Conservation (phyloP, 2,888 invertebrate genomes). For the Deilephila porcellus region DNA sequence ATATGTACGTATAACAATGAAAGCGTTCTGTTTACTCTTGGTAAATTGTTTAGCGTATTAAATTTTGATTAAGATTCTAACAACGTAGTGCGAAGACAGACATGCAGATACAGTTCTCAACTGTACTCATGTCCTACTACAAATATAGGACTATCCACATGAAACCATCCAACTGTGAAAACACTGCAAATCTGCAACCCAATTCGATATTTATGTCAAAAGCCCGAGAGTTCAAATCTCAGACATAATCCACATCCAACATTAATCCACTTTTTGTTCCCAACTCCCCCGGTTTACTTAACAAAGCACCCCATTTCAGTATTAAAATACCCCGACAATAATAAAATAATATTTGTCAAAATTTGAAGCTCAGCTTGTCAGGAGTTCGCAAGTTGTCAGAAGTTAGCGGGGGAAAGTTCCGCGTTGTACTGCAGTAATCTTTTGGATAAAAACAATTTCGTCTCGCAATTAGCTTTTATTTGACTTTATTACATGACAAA, state of each 20-base stretch:
- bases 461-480: constrained; percentile 17
- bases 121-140: too few relatives aligned
- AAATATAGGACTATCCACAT: too few relatives aligned
- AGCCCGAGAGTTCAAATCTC: not conserved
- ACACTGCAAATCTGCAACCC: too few relatives aligned
- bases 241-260: constrained; percentile 5
- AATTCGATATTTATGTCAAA: not conserved
- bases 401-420: not conserved
- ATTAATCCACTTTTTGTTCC: constrained; percentile 16
- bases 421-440: constrained; percentile 14
- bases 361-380: constrained; percentile 26
- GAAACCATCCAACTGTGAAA: too few relatives aligned
- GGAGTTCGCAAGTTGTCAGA: constrained; percentile 15
- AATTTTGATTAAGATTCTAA: too few relatives aligned
- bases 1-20: too few relatives aligned
- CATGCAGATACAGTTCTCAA: too few relatives aligned
- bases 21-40: too few relatives aligned
- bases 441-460: constrained; percentile 19
- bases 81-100: too few relatives aligned
- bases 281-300: not conserved
- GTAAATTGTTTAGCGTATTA: too few relatives aligned
- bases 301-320: not conserved
- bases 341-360: constrained; percentile 25
- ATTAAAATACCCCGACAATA: constrained; percentile 15
- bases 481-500: not conserved